Evolutionary conservation across 2,113 vertebrate genomes (phyloP).

Genomic region (Elephas maximus): DNA sequence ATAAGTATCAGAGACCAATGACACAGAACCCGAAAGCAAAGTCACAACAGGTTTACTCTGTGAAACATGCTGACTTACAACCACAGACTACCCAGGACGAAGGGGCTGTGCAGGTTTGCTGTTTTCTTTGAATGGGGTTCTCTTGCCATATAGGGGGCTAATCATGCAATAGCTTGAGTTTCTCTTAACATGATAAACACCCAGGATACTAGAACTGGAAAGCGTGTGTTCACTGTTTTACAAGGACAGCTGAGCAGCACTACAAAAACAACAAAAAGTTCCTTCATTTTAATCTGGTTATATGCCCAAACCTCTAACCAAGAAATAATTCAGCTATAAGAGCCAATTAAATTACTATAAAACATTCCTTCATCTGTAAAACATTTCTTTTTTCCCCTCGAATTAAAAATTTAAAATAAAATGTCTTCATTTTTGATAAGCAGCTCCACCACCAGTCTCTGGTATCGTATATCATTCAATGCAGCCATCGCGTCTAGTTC

Average conservation of each 20-base stretch:
- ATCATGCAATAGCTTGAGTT: slow-evolving; percentile 92
- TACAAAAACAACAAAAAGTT: slow-evolving; percentile 89
- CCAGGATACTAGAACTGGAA: slow-evolving; percentile 89
- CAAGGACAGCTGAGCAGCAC: slow-evolving; percentile 88
- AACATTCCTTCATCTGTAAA: slow-evolving; percentile 90
- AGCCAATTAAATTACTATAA: slow-evolving; percentile 90
- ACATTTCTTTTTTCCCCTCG: slow-evolving; percentile 86
- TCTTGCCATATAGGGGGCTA: slow-evolving; percentile 96
- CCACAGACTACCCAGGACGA: slow-evolving; percentile 92
- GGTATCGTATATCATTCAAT: slow-evolving; percentile 98
- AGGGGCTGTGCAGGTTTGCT: slow-evolving; percentile 89
- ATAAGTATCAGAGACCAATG: slow-evolving; percentile 89
- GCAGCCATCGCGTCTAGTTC: slow-evolving; percentile 96
- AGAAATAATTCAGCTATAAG: slow-evolving; percentile 84
- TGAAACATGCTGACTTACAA: slow-evolving; percentile 94
- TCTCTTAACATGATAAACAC: slow-evolving; percentile 92
- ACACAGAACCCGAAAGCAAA: slow-evolving; percentile 91
- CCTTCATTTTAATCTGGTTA: slow-evolving; percentile 92
- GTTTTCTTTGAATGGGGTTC: slow-evolving; percentile 88
- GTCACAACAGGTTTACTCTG: slow-evolving; percentile 90
- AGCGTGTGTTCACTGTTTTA: slow-evolving; percentile 88
- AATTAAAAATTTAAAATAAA: slow-evolving; percentile 93
- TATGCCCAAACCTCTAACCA: slow-evolving; percentile 89
- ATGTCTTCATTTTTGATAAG: slow-evolving; percentile 99
- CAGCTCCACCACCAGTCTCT: slow-evolving; percentile 99